Conservation (phyloP, 1,140 invertebrate species). For the Aradophagus sp. region DNA sequence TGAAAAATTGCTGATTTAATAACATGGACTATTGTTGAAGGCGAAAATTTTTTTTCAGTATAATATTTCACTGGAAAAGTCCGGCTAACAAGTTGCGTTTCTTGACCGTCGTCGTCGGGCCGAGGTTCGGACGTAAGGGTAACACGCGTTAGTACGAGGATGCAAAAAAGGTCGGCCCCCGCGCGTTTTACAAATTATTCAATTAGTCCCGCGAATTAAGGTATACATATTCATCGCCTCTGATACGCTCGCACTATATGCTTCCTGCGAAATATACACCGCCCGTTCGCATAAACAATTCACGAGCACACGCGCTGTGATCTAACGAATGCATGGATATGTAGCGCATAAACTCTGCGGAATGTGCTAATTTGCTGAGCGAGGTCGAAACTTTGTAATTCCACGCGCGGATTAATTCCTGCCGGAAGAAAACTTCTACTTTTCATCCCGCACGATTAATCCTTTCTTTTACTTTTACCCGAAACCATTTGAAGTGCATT, state of each 20-base stretch:
- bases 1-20: too few species aligned
- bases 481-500: slow-evolving; percentile 23
- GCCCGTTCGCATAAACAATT: slow-evolving; percentile 71
- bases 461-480: slow-evolving; percentile 38
- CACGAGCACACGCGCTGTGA: slow-evolving; percentile 62
- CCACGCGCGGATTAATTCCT: slow-evolving; percentile 45
- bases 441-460: slow-evolving; percentile 53
- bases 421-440: slow-evolving; percentile 43
- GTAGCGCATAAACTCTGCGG: slow-evolving; percentile 53
- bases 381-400: slow-evolving; percentile 56
- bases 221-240: slow-evolving; percentile 74
- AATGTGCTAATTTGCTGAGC: slow-evolving; percentile 56
- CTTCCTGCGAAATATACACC: slow-evolving; percentile 63
- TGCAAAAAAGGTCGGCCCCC: slow-evolving; percentile 56
- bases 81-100: slow-evolving; percentile 18
- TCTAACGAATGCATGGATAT: slow-evolving; percentile 68
- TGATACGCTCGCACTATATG: slow-evolving; percentile 68
- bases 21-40: too few species aligned
- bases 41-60: slow-evolving; percentile 16
- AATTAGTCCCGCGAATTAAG: slow-evolving; percentile 76
- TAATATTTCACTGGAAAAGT: too few species aligned
- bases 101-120: slow-evolving; percentile 1
- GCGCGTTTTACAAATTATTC: slow-evolving; percentile 76
- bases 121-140: slow-evolving; percentile 33
- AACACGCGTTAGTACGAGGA: slow-evolving; percentile 37